Base-by-base conservation (phyloP, 2,888 invertebrate species). In the Zygaena filipendulae region DNA sequence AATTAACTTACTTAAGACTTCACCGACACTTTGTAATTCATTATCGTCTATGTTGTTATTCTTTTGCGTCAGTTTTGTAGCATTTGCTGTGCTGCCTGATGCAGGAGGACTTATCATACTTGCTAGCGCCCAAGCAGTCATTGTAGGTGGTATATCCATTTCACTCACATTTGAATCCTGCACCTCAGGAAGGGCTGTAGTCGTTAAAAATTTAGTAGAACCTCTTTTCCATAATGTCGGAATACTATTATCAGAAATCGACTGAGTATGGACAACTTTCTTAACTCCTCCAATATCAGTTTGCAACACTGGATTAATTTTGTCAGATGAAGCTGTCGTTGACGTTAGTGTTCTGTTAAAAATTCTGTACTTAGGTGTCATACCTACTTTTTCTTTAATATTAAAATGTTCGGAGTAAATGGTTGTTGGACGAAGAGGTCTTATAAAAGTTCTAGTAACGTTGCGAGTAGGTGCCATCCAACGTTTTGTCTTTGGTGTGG, bases 51-150 rank as follows among this genome's bases (percentile, higher is more conserved):
- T 36, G 30, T 33, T 61, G n/a, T n/a, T n/a, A n/a, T n/a, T n/a
- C 36, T 67, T 72, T 10, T 49, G 57, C 5, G 56, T 47, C n/a
- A 55, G 42, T 19, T 30, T 36, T 6, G 66, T 60, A 29, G 38
- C 40, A 35, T 69, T 72, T 4, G 42, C 37, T n/a, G 42, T 40
- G 23, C 45, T 55, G 0, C 57, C 47, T 11, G 55, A 37, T 8
- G 62, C 47, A 5, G 79, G 77, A 2, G 77, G 64, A 27, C 69
- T 69, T 20, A 66, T 68, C 22, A 82, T 44, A 27, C 80, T 70
- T 2, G 79, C 81, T 18, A 83, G 45, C 1, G 82, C 79, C 82
- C 82, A 82, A 1, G 80, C 82, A 3, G 80, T 71, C 3, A 80
- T 58, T 1, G 81, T 72, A 4, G 80, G 74, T 7, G 82, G 82